Evolutionary conservation across 2,797 vertebrate genomes (phyloP).

Genomic region (Alca torda): DNA sequence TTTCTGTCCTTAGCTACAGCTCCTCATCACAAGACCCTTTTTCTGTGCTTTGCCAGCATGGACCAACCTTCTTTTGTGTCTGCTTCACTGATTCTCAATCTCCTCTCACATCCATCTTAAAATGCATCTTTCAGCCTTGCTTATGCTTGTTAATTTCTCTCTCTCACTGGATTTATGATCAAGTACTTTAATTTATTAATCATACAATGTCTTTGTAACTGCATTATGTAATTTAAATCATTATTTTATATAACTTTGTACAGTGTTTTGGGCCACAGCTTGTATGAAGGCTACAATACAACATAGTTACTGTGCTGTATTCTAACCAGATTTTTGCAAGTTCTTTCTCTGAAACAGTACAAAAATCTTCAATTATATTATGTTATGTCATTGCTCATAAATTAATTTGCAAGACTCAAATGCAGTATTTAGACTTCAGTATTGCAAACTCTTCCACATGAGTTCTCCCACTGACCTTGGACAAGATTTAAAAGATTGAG

Average conservation of each 20-base stretch:
- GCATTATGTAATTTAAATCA: slow-evolving; percentile 41
- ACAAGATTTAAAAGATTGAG: background rate
- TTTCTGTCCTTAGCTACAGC: background rate
- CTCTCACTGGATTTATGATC: slow-evolving; percentile 57
- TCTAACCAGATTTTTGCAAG: slow-evolving; percentile 25
- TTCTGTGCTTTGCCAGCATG: background rate
- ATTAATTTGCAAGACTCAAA: slow-evolving; percentile 21
- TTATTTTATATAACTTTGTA: slow-evolving; percentile 46
- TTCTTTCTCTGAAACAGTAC: background rate
- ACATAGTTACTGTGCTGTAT: slow-evolving; percentile 3
- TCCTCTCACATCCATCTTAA: slow-evolving; percentile 44
- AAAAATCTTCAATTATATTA: background rate
- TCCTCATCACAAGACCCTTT: background rate
- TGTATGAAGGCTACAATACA: slow-evolving; percentile 26
- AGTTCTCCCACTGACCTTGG: background rate
- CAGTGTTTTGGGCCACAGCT: slow-evolving; percentile 35
- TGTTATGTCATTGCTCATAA: background rate
- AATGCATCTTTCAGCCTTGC: slow-evolving; percentile 44
- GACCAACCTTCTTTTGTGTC: background rate
- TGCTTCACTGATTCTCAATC: slow-evolving; percentile 1
- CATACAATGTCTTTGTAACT: slow-evolving; percentile 51
- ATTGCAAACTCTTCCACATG: background rate
- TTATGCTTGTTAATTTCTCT: slow-evolving; percentile 55
- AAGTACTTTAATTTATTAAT: slow-evolving; percentile 69
- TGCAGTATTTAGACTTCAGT: background rate